phyloP scores from a whole-genome alignment of 2,888 invertebrate genomes.

The Perithous albicinctus region DNA sequence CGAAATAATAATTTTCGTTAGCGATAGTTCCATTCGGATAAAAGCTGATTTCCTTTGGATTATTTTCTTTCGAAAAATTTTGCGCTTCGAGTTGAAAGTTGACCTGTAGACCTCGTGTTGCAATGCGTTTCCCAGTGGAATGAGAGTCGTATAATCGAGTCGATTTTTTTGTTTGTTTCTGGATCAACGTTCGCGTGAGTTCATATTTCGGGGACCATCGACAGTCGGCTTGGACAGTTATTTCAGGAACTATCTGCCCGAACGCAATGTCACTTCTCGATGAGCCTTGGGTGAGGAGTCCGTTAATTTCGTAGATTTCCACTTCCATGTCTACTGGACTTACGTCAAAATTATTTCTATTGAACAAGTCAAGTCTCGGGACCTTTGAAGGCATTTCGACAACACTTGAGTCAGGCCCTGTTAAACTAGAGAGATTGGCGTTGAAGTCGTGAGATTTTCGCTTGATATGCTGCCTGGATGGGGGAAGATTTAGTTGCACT shows the following conservation, averaged over 20 bases:
- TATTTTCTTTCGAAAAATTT: too few relatives aligned
- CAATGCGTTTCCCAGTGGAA: neutral
- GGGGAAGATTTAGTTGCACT: neutral
- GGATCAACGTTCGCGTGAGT: neutral
- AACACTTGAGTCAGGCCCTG: neutral
- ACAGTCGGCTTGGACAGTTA: neutral
- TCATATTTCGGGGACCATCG: conserved; percentile 13
- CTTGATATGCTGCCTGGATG: conserved; percentile 7
- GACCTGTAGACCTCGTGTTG: neutral
- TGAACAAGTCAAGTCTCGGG: neutral
- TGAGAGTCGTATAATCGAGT: neutral
- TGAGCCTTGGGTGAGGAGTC: neutral
- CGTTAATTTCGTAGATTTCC: neutral
- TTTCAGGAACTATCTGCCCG: neutral
- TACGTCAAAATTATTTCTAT: neutral
- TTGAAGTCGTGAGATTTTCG: neutral
- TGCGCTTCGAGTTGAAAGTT: too few relatives aligned
- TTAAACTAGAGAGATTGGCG: neutral
- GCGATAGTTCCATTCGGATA: too few relatives aligned
- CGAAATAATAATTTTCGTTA: too few relatives aligned
- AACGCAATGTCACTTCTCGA: neutral
- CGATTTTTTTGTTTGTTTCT: neutral
- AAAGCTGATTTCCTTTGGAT: too few relatives aligned
- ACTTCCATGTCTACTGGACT: neutral
- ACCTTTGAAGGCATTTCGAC: neutral